Evolutionary conservation across 2,113 vertebrate species (phyloP), one percentile per base, ranked within the genome.

Genomic region (Propithecus coquereli): DNA sequence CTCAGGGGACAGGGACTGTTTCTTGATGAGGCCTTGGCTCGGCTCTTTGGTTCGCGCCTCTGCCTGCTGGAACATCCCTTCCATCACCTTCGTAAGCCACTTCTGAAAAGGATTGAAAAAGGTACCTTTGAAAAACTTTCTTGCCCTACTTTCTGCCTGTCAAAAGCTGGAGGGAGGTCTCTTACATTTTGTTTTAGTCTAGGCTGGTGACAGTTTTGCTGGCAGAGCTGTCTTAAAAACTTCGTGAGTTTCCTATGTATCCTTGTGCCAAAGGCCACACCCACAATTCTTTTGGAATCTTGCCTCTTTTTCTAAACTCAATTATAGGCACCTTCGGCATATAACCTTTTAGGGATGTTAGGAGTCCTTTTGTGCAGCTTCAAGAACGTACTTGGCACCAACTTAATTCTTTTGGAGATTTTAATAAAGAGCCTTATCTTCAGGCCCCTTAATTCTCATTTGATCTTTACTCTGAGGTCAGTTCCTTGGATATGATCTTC

Each of bases 291-390:
- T 66, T 43, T 5, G 3, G 45, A 77, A 27, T 6, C 63, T 54
- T 43, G 23, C 45, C 68, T 68, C 40, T 37, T 50, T 66, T 9
- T 82, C 74, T 40, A 18, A 66, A 23, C 73, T 79, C 43, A 6
- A 0, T 2, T 13, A 23, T 17, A 9, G 43, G 54, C 12, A 27
- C 57, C 73, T 54, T 54, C 0, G 12, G 32, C 50, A 4, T 13
- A 0, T 1, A 32, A 32, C 13, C 32, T 20, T 37, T 50, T 40
- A 17, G 11, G 13, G 34, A 25, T 20, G 3, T 61, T 27, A 12
- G 59, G 57, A 50, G 5, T 14, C 76, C 18, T 63, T 61, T 59
- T 22, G 65, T 63, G 43, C 43, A 34, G 18, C 63, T 43, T 30
- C 47, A 11, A 47, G 23, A 50, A 20, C 18, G 22, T 8, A 0